Conservation (phyloP, 53 echinoderm and acorn worm genomes). For the Patiria pectinifera region DNA sequence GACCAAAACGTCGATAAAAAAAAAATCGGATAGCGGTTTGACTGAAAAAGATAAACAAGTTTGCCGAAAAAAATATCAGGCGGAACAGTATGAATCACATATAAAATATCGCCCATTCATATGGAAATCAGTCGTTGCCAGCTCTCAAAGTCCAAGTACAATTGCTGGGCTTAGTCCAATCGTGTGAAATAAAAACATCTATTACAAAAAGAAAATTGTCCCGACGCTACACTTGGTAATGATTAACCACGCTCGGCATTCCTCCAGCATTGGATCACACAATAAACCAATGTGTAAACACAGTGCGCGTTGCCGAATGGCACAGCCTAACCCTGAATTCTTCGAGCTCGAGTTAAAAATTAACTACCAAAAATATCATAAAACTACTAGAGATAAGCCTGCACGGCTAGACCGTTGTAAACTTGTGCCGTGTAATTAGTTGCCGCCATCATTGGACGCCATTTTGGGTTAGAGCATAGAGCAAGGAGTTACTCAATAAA, state of each 20-base stretch:
- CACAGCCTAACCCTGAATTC: constrained; percentile 32
- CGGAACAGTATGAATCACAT: neutral
- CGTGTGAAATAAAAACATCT: neutral
- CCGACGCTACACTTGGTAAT: constrained; percentile 45
- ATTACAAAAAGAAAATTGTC: neutral
- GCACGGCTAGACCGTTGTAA: neutral
- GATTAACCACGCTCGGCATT: constrained; percentile 34
- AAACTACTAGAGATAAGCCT: neutral
- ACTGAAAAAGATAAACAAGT: too few species aligned
- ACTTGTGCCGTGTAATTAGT: neutral
- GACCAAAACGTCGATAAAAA: too few species aligned
- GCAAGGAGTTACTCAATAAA: neutral
- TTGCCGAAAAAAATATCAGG: too few species aligned
- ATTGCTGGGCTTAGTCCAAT: neutral
- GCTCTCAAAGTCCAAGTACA: neutral
- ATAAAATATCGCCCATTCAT: neutral
- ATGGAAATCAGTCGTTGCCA: neutral
- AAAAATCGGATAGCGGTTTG: too few species aligned
- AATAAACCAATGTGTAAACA: constrained; percentile 9
- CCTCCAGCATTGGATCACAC: constrained; percentile 38
- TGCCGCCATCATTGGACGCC: constrained; percentile 53
- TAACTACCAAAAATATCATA: constrained; percentile 19
- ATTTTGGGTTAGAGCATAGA: constrained; percentile 1
- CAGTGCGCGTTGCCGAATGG: constrained; percentile 5
- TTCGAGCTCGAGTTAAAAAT: constrained; percentile 45